Percentiles rank a stretch among this genome's conserved stretches.
Evolutionary conservation across 2,113 vertebrate genomes (phyloP).

Genomic region (Ifrita kowaldi): DNA sequence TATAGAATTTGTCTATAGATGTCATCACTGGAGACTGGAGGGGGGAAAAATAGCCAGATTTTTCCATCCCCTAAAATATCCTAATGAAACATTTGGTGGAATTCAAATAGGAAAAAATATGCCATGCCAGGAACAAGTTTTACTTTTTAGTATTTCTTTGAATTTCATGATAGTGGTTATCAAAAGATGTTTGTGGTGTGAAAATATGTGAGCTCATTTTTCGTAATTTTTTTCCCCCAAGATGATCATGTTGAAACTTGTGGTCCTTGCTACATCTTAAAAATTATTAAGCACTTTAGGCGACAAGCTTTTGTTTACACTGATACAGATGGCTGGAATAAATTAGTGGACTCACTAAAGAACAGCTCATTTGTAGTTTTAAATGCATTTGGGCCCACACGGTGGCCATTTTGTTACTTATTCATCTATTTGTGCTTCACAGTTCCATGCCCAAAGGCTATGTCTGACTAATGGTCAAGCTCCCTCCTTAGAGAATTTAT

Average conservation of each 20-base stretch:
- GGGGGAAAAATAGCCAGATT: background rate
- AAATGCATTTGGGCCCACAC: conserved; percentile 67
- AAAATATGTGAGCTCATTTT: conserved; percentile 45
- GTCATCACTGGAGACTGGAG: background rate
- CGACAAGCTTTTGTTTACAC: conserved; percentile 63
- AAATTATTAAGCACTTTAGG: conserved; percentile 59
- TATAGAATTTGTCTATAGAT: background rate
- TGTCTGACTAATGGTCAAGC: background rate
- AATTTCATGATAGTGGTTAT: conserved; percentile 40
- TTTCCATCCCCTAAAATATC: conserved; percentile 51
- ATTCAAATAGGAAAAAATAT: conserved; percentile 66
- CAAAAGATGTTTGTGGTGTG: conserved; percentile 44
- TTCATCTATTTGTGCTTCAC: conserved; percentile 21
- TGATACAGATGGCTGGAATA: conserved; percentile 77
- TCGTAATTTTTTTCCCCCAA: background rate
- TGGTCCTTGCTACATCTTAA: conserved; percentile 14
- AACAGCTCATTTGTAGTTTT: conserved; percentile 69
- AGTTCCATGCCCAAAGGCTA: background rate
- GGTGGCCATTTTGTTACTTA: conserved; percentile 59
- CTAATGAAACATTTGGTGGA: conserved; percentile 71
- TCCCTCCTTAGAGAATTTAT: background rate
- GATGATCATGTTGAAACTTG: conserved; percentile 45
- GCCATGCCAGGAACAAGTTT: conserved; percentile 60
- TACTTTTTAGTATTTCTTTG: conserved; percentile 55
- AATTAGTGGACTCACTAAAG: conserved; percentile 71